Evolutionary conservation across 1,140 invertebrate species (phyloP).

Genomic region (Schlechtendalia chinensis): DNA sequence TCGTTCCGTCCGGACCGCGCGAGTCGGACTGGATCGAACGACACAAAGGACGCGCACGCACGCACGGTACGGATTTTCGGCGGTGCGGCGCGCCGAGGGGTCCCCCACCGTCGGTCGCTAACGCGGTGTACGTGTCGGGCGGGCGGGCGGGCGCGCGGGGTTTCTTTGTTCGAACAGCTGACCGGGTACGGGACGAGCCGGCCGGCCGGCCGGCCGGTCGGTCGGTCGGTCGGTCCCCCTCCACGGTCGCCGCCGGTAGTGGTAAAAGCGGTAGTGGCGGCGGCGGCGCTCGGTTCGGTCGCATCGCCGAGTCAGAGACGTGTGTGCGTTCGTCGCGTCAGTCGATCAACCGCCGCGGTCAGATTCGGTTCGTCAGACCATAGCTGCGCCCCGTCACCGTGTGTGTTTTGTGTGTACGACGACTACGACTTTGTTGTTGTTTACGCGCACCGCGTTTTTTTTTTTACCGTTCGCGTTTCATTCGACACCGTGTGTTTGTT

Average conservation of each 20-base stretch:
- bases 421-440: too few species aligned
- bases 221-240: not conserved
- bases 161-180: slow-evolving; percentile 49
- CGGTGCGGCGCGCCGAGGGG: not conserved
- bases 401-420: too few species aligned
- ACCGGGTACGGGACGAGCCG: not conserved
- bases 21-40: too few species aligned
- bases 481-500: too few species aligned
- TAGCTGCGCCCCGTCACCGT: not conserved
- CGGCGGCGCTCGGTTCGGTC: too few species aligned
- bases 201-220: slow-evolving; percentile 5
- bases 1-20: too few species aligned
- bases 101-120: not conserved
- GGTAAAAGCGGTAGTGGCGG: too few species aligned
- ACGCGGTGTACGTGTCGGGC: too few species aligned
- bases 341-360: slow-evolving; percentile 27
- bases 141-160: slow-evolving; percentile 1
- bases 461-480: too few species aligned
- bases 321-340: not conserved
- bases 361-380: slow-evolving; percentile 46
- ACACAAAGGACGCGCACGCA: not conserved
- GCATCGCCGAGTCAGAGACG: too few species aligned
- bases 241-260: too few species aligned
- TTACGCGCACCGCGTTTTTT: too few species aligned
- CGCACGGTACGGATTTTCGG: not conserved